phyloP scores from a whole-genome alignment of 2,888 invertebrate genomes.

The Cremastobaeus sp. region DNA sequence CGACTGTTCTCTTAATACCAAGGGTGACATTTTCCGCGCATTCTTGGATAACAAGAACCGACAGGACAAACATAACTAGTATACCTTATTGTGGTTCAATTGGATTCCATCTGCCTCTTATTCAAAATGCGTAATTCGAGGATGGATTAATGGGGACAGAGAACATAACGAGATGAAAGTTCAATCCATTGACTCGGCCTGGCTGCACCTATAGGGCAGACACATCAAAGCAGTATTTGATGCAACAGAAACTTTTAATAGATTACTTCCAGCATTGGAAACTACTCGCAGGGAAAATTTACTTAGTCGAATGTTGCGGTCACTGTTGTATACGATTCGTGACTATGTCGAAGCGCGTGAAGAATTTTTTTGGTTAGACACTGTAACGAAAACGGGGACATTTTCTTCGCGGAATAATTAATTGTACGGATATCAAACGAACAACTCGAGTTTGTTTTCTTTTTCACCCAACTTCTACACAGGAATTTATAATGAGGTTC shows the following conservation, averaged over 20 bases:
- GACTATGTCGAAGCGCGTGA: conserved; percentile 20
- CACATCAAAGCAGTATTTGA: conserved; percentile 48
- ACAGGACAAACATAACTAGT: conserved; percentile 48
- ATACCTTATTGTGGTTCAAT: conserved; percentile 42
- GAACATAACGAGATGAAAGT: conserved; percentile 47
- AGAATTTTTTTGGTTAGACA: conserved; percentile 14
- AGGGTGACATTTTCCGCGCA: conserved; percentile 31
- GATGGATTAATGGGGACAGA: conserved; percentile 38
- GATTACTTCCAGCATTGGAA: conserved; percentile 46
- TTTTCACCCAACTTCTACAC: too few relatives aligned
- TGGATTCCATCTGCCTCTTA: conserved; percentile 55
- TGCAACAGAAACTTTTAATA: conserved; percentile 48
- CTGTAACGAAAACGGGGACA: conserved; percentile 14
- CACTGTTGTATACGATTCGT: conserved; percentile 35
- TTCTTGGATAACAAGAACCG: too few relatives aligned
- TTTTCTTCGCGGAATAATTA: too few relatives aligned
- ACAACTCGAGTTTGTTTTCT: too few relatives aligned
- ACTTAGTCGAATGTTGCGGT: conserved; percentile 44
- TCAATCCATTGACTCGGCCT: conserved; percentile 35
- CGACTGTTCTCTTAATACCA: too few relatives aligned
- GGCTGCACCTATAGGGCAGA: conserved; percentile 29
- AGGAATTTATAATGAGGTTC: too few relatives aligned
- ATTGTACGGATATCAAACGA: too few relatives aligned
- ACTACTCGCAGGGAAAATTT: conserved; percentile 45
- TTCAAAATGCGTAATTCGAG: conserved; percentile 54